Base-by-base conservation (phyloP, 2,888 invertebrate genomes). In the Clusia tigrina region DNA sequence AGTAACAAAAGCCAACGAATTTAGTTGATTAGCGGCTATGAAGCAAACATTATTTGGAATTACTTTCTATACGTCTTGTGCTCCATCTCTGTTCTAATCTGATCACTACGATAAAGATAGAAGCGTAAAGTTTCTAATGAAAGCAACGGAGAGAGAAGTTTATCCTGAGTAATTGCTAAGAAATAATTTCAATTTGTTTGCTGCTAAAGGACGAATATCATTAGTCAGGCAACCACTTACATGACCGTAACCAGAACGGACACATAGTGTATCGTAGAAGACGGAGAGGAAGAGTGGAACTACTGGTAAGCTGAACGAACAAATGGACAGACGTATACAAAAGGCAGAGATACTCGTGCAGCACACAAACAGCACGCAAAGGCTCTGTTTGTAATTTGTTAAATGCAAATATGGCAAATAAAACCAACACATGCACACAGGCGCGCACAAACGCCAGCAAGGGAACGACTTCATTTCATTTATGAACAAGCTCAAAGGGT, bases 131-230 rank as follows among this genome's bases (percentile, higher is more conserved):
- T 3, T 42, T 42, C n/a, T 15, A 42, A 42, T 42, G 10, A 42
- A 42, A 42, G 9, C n/a, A n/a, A n/a, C n/a, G n/a, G n/a, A 15
- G 10, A 42, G n/a, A 17, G n/a, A 42, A 5, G n/a, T 42, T 42
- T 42, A 42, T 42, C n/a, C n/a, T 42, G 42, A 42, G 42, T 5
- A 42, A 42, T 42, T 42, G 42, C 42, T n/a, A 42, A n/a, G 42
- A 42, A 42, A 42, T 42, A 42, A 42, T 42, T 42, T 3, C 12
- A 42, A 42, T 42, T 42, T 42, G 42, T 17, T 9, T 42, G 42
- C 42, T 6, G n/a, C 42, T 17, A 42, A 42, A 42, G 42, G 10
- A 15, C 42, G n/a, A 42, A 42, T 42, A 42, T 42, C 42, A 42
- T 42, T 42, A 42, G 9, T 42, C 42, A 42, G 15, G n/a, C 10